Evolutionary conservation across 2,113 vertebrate species (phyloP).

Genomic region (Eidolon helvum): DNA sequence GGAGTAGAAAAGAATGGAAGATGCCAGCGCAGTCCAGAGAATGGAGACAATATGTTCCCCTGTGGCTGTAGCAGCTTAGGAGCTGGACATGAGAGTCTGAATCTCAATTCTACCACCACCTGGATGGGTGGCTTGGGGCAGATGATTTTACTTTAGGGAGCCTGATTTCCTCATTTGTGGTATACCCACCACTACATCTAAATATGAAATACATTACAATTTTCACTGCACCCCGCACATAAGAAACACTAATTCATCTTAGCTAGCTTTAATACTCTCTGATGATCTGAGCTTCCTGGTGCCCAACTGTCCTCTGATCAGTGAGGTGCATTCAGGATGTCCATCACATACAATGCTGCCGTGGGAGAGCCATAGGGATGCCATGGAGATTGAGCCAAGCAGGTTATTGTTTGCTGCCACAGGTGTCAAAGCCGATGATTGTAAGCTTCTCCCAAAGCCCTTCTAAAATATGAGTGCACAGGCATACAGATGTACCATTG

Average conservation of each 20-base stretch:
- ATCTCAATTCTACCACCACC: not conserved
- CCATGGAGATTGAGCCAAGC: fast-evolving
- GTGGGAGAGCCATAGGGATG: not conserved
- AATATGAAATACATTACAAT: not conserved
- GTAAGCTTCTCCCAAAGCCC: not conserved
- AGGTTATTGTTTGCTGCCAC: not conserved
- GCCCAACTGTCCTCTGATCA: not conserved
- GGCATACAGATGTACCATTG: not conserved
- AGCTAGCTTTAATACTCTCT: not conserved
- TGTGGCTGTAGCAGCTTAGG: not conserved
- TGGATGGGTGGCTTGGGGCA: fast-evolving
- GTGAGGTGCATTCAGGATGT: not conserved
- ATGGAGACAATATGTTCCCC: no score
- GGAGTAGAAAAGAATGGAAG: not conserved
- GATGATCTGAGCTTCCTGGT: not conserved
- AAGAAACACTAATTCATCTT: not conserved
- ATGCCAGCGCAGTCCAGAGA: not conserved
- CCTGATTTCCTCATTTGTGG: fast-evolving
- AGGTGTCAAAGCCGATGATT: fast-evolving
- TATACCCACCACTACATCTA: not conserved
- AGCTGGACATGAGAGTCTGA: not conserved
- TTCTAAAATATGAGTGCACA: fast-evolving
- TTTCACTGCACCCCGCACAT: not conserved
- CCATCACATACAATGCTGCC: not conserved
- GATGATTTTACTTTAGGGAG: not conserved